These are phyloP conservation scores for Sitophilus oryzae DNA, from an alignment of 1,140 invertebrate species.

Conservation along the genomic window DNA sequence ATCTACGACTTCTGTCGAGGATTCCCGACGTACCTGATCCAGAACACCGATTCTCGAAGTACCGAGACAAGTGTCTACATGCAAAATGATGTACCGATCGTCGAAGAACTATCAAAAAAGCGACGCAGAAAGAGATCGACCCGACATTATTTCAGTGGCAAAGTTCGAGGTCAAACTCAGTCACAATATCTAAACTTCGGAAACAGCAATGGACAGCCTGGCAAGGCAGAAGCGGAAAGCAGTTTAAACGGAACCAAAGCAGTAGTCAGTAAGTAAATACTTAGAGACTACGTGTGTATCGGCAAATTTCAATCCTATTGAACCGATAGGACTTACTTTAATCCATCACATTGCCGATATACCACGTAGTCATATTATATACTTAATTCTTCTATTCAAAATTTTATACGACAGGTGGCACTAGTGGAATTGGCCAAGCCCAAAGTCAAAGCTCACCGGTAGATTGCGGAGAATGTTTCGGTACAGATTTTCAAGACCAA, in stretches of 20 bases:
- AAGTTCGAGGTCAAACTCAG: constrained; percentile 65
- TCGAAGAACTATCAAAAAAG: constrained; percentile 13
- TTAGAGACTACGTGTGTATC: too few species aligned
- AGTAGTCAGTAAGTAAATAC: constrained; percentile 71
- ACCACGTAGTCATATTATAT: too few species aligned
- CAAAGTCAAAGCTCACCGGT: constrained; percentile 57
- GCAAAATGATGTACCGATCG: constrained; percentile 23
- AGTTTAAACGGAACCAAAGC: constrained; percentile 64
- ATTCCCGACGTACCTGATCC: constrained; percentile 36
- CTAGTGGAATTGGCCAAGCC: constrained; percentile 71
- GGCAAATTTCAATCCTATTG: too few species aligned
- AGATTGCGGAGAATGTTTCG: constrained; percentile 38
- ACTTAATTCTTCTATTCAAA: background rate
- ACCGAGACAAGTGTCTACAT: background rate
- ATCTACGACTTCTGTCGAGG: constrained; percentile 37
- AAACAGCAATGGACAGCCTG: constrained; percentile 51
- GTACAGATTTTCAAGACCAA: constrained; percentile 22
- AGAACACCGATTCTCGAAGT: constrained; percentile 21
- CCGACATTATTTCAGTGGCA: constrained; percentile 31
- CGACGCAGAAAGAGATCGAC: constrained; percentile 24
- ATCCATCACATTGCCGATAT: too few species aligned
- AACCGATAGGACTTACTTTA: too few species aligned
- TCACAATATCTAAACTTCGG: constrained; percentile 71
- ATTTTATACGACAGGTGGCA: constrained; percentile 38
- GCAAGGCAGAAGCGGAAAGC: constrained; percentile 72